Conservation (phyloP, 2,888 invertebrate species). For the Invenusta paracnida region DNA sequence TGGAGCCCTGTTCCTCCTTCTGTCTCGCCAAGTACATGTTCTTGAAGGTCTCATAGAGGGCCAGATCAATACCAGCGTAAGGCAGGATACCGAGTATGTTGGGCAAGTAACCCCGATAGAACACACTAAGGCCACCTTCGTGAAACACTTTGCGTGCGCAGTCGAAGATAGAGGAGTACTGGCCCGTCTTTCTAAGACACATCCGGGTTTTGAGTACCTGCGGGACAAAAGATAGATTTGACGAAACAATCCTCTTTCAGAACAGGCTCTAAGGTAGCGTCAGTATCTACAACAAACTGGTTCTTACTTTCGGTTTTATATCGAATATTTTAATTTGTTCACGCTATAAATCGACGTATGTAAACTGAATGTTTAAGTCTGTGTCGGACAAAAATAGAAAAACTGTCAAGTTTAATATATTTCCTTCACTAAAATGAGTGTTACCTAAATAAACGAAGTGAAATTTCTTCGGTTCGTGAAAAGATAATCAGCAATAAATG, state of each 20-base stretch:
- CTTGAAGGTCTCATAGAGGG: conserved; percentile 75
- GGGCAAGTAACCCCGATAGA: conserved; percentile 91
- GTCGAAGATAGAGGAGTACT: conserved; percentile 68
- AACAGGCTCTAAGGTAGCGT: conserved; percentile 37
- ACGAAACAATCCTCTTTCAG: background rate
- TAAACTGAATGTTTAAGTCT: no score
- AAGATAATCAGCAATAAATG: no score
- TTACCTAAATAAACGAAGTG: no score
- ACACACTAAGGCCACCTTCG: conserved; percentile 76
- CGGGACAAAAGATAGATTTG: background rate
- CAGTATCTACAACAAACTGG: no score
- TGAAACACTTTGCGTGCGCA: conserved; percentile 79
- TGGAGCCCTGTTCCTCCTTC: conserved; percentile 45
- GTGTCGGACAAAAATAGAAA: no score
- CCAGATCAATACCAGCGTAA: conserved; percentile 92
- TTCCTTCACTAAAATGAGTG: no score
- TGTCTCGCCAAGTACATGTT: conserved; percentile 46
- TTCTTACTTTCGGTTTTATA: no score
- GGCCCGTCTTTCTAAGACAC: conserved; percentile 82
- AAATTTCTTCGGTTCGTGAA: no score
- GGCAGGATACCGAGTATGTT: conserved; percentile 86
- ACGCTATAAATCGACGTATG: no score
- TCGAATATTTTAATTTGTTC: no score
- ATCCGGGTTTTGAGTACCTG: conserved; percentile 86
- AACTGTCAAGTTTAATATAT: no score